A percentile compares a stretch with the other conserved stretches of the same genome.
Evolutionary conservation across 2,113 vertebrate species (phyloP).

Genomic region (Bubo bubo): DNA sequence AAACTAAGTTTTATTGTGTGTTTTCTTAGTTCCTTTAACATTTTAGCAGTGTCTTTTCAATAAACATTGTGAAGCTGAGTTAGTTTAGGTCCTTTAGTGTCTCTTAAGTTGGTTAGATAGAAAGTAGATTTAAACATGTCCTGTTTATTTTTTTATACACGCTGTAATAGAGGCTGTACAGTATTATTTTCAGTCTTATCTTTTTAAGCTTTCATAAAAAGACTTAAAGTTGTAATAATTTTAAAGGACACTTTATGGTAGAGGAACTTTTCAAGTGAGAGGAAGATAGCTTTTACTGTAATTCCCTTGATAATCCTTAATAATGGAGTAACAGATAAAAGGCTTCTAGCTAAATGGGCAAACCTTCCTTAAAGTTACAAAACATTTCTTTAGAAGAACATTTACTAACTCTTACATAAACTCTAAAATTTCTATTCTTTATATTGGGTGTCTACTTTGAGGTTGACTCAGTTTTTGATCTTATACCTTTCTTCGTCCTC

Average conservation of each 20-base stretch:
- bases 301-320: conserved; percentile 28
- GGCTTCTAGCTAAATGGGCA: conserved; percentile 5
- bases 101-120: background rate
- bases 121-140: background rate
- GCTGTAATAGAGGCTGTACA: background rate
- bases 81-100: background rate
- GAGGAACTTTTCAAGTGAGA: conserved; percentile 41
- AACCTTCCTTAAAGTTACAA: conserved; percentile 48
- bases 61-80: background rate
- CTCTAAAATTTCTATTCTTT: conserved; percentile 54
- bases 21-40: background rate
- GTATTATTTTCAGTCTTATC: background rate
- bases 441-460: conserved; percentile 67
- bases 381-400: conserved; percentile 60
- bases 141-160: background rate
- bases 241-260: conserved; percentile 17
- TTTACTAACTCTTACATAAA: conserved; percentile 64
- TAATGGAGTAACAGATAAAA: conserved; percentile 51
- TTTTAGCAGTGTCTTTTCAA: background rate
- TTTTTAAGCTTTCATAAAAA: conserved; percentile 35
- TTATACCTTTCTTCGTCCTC: conserved; percentile 69
- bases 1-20: background rate
- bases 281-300: background rate
- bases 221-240: conserved; percentile 17
- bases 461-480: conserved; percentile 74